A percentile compares a stretch with the other conserved stretches of the same genome.
Conservation (phyloP, 2,888 invertebrate species). For the Heliconius hortense region DNA sequence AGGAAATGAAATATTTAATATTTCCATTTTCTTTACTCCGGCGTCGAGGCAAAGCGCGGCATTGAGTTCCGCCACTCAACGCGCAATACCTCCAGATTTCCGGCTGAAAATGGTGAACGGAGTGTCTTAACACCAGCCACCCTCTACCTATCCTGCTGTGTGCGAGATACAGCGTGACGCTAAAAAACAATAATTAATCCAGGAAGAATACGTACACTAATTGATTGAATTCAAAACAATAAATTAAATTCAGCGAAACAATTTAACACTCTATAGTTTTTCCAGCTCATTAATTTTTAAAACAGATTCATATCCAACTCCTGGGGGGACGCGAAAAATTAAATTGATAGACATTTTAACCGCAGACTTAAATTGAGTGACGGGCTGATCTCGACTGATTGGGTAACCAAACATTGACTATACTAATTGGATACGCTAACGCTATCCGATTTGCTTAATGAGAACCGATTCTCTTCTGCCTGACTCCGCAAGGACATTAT, state of each 20-base stretch:
- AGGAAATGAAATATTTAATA: too few species aligned
- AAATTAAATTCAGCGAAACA: constrained; percentile 16
- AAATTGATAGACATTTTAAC: constrained; percentile 35
- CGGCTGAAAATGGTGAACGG: too few species aligned
- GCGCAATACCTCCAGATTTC: too few species aligned
- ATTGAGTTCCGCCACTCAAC: too few species aligned
- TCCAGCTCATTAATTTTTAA: constrained; percentile 9
- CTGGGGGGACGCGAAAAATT: constrained; percentile 25
- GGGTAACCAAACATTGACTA: constrained; percentile 75
- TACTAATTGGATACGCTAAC: constrained; percentile 75
- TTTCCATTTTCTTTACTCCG: too few species aligned
- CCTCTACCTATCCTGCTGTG: too few species aligned
- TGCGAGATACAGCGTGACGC: too few species aligned
- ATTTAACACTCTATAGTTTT: constrained; percentile 8
- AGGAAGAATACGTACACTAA: not conserved
- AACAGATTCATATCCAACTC: constrained; percentile 10
- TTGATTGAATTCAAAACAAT: not conserved
- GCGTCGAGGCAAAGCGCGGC: too few species aligned
- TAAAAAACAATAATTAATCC: not conserved
- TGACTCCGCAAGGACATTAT: constrained; percentile 68
- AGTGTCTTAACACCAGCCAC: too few species aligned
- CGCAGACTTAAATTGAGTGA: constrained; percentile 52
- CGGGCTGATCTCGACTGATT: constrained; percentile 59
- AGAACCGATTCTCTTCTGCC: constrained; percentile 65
- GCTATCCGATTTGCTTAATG: constrained; percentile 77